Evolutionary conservation across 1,140 invertebrate genomes (phyloP), one percentile per base, ranked within the genome.

Genomic region (Tetramorium simillimum): DNA sequence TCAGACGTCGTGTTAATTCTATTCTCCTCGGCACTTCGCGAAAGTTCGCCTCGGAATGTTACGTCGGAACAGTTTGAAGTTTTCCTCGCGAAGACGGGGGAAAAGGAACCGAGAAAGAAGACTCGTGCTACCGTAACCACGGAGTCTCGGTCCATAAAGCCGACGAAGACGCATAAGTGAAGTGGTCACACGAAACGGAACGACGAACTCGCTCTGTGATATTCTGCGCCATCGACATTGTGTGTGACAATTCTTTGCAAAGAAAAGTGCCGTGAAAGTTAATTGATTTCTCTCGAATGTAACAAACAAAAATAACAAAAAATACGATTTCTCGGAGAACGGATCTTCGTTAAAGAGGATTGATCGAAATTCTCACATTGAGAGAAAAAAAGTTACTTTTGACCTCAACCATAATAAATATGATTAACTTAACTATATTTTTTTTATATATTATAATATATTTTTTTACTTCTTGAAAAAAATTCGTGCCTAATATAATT

Each of bases 101-200:
- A 62, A 62, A 63, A 62, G 58, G 24, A 46, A 69, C n/a, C 37
- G 69, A 24, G 43, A 28, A 69, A 67, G 85, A 73, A 86, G 72
- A 53, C 51, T 60, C 70, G 60, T 75, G 72, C 24, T 21, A 65
- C 80, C 86, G 86, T 87, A 90, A 87, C 89, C 88, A 62, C 88
- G 46, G 84, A 90, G 90, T 92, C 88, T 84, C 91, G 91, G 82
- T 89, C 90, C 91, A 91, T 92, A 92, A 92, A 91, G 80, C 88
- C 90, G 89, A 87, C 82, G 89, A 92, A 89, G 87, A 88, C 90
- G 89, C 91, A 89, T 92, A 91, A 92, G 89, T 91, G 87, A 92
- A 92, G 88, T 91, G 89, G 86, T 91, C 91, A 90, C 89, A 86
- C 91, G 80, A 86, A 87, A 92, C 73, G 86, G 86, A 92, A 92